These are phyloP conservation scores for Ennomos quercinarius DNA, from an alignment of 2,888 invertebrate species.

Conservation along the genomic window DNA sequence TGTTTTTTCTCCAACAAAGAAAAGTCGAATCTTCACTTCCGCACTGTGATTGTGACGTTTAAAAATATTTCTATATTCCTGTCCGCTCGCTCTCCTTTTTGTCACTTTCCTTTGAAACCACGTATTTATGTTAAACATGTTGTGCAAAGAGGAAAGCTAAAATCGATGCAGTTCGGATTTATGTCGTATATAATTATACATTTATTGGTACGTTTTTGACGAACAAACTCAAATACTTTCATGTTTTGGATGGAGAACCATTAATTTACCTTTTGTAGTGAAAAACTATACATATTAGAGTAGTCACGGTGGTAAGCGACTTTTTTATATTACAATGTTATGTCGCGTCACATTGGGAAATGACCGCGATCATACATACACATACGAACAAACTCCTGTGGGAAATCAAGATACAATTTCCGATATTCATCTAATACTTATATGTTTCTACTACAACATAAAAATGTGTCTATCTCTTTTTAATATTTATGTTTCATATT, in stretches of 20 bases:
- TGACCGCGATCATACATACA: slow-evolving; percentile 66
- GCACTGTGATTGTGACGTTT: slow-evolving; percentile 42
- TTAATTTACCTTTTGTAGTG: too few relatives aligned
- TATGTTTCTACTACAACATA: slow-evolving; percentile 42
- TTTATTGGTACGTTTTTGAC: too few relatives aligned
- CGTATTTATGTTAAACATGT: slow-evolving; percentile 46
- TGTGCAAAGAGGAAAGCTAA: slow-evolving; percentile 49
- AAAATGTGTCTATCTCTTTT: slow-evolving; percentile 31
- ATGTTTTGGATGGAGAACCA: too few relatives aligned
- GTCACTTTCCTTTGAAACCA: slow-evolving; percentile 34
- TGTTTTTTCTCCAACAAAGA: slow-evolving; percentile 52
- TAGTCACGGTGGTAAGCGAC: slow-evolving; percentile 61
- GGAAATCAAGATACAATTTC: slow-evolving; percentile 74
- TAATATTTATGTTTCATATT: slow-evolving; percentile 30
- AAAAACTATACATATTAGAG: slow-evolving; percentile 40
- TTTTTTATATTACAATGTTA: slow-evolving; percentile 48
- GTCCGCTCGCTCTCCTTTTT: slow-evolving; percentile 22
- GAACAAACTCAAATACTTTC: too few relatives aligned
- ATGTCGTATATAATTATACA: slow-evolving; percentile 9
- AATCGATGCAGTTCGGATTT: slow-evolving; percentile 48
- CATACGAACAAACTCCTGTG: slow-evolving; percentile 52
- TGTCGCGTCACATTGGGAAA: slow-evolving; percentile 59
- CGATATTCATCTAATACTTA: slow-evolving; percentile 57
- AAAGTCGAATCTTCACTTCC: slow-evolving; percentile 51
- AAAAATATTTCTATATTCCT: slow-evolving; percentile 42